phyloP scores from a whole-genome alignment of 2,888 invertebrate species.

The Drosophila austrosaltans region DNA sequence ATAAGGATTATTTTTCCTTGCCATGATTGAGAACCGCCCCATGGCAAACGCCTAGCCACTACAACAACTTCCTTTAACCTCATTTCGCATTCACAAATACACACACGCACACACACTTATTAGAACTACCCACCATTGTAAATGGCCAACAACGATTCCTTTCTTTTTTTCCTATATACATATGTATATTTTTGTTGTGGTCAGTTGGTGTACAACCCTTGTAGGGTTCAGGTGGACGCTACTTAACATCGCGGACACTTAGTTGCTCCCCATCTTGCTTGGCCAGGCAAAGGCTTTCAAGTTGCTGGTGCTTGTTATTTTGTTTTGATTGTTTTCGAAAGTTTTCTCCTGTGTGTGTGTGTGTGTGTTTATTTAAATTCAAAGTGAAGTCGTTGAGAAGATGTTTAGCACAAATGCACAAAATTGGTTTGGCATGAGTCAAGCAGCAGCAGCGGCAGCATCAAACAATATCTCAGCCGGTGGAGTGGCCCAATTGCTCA shows the following conservation, averaged over 20 bases:
- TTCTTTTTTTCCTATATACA: not conserved
- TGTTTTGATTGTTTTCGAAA: conserved; percentile 12
- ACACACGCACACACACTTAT: conserved; percentile 33
- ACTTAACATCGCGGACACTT: conserved; percentile 27
- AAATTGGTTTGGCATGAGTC: conserved; percentile 80
- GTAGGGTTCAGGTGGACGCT: conserved; percentile 60
- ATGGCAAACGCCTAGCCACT: conserved; percentile 45
- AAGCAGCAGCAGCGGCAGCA: conserved; percentile 34
- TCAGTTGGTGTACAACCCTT: conserved; percentile 82
- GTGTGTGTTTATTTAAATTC: conserved; percentile 43
- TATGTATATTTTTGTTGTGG: conserved; percentile 59
- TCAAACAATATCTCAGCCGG: conserved; percentile 31
- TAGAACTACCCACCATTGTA: conserved; percentile 67
- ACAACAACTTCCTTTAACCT: conserved; percentile 81
- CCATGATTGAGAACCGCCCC: conserved; percentile 50
- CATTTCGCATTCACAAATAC: conserved; percentile 68
- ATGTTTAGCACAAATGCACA: conserved; percentile 82
- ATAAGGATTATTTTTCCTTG: conserved; percentile 15
- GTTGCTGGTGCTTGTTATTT: conserved; percentile 9
- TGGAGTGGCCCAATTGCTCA: conserved; percentile 52
- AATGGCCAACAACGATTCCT: conserved; percentile 38
- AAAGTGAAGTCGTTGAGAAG: conserved; percentile 44
- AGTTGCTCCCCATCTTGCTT: conserved; percentile 21
- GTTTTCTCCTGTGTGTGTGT: not conserved
- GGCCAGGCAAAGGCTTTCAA: conserved; percentile 54